These are phyloP conservation scores for Conchocele bisecta DNA, from an alignment of 2,888 invertebrate species.

Conservation along the genomic window DNA sequence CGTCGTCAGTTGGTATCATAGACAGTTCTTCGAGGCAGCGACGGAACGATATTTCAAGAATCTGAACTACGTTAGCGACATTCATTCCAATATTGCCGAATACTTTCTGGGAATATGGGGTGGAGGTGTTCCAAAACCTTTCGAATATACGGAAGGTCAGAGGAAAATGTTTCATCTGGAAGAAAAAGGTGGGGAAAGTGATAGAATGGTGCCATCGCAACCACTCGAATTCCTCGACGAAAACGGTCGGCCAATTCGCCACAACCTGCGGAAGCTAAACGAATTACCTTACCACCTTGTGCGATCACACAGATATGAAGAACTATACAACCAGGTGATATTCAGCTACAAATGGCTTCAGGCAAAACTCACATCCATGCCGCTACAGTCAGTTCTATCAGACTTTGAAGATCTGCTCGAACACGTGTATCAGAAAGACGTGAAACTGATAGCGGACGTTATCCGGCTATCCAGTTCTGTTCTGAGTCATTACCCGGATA, in stretches of 20 bases:
- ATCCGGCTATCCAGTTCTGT: slow-evolving; percentile 95
- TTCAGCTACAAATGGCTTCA: slow-evolving; percentile 99
- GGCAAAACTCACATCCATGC: slow-evolving; percentile 97
- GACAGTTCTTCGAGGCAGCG: slow-evolving; percentile 93
- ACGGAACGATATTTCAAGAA: slow-evolving; percentile 98
- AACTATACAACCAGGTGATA: slow-evolving; percentile 88
- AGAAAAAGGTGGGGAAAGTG: slow-evolving; percentile 87
- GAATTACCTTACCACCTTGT: slow-evolving; percentile 98
- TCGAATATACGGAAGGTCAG: slow-evolving; percentile 98
- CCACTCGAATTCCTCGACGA: slow-evolving; percentile 95
- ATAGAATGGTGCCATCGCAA: slow-evolving; percentile 95
- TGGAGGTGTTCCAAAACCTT: slow-evolving; percentile 95
- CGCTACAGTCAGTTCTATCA: slow-evolving; percentile 95
- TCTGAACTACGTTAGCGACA: slow-evolving; percentile 97
- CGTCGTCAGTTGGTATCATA: slow-evolving; percentile 99
- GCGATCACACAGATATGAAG: slow-evolving; percentile 91
- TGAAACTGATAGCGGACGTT: slow-evolving; percentile 81
- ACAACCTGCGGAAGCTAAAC: slow-evolving; percentile 95
- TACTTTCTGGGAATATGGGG: slow-evolving; percentile 99
- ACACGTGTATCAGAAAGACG: slow-evolving; percentile 79
- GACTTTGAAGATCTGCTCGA: slow-evolving; percentile 95
- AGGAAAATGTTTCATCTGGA: slow-evolving; percentile 88
- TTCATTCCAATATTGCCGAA: slow-evolving; percentile 98
- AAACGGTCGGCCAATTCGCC: slow-evolving; percentile 93
- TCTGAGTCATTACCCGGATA: slow-evolving; percentile 94